Base-by-base conservation (phyloP, 2,888 invertebrate species). In the Synergus japonicus region DNA sequence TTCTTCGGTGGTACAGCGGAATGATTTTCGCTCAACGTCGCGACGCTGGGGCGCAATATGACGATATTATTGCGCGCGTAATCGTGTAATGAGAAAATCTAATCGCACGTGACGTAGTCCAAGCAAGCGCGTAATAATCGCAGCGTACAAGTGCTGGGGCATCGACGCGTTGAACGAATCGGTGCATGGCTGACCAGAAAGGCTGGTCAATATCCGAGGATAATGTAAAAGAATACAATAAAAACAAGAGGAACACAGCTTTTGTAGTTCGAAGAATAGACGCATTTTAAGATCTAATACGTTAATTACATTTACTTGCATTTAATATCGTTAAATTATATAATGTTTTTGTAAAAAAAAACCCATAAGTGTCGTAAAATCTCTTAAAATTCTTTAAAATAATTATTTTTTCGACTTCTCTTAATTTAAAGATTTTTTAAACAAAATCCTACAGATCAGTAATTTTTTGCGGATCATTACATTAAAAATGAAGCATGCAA, bases 101-200 rank as follows among this genome's bases (percentile, higher is more conserved):
- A 81, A 83, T 81, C 80, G 80, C 83, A 79, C 78, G 80, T 79
- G 79, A 82, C 82, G 80, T 43, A 58, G 78, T 66, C 67, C 60
- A 77, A 73, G 80, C 76, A 77, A 78, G 78, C 79, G 60, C 78
- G 64, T 18, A 18, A 79, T 78, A 81, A 73, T 81, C 63, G 37
- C 58, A 41, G 60, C 60, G 60, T 60, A 22, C 60, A 22, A 60
- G 60, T 60, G 60, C 22, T 12, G 18, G 60, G 83, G 83, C 79
- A 83, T 80, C 83, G 86, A 83, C 79, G 82, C 80, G 82, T 81
- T 82, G 81, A 86, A 85, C 85, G 82, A 86, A 86, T 85, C 85
- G 81, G 77, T 80, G 73, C 81, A 69, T 66, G 76, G 64, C 60
- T 76, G 84, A 85, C 84, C 85, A 86, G 85, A 86, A 85, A 85